phyloP scores from a whole-genome alignment of 2,797 vertebrate genomes.

The Okamejei kenojei region DNA sequence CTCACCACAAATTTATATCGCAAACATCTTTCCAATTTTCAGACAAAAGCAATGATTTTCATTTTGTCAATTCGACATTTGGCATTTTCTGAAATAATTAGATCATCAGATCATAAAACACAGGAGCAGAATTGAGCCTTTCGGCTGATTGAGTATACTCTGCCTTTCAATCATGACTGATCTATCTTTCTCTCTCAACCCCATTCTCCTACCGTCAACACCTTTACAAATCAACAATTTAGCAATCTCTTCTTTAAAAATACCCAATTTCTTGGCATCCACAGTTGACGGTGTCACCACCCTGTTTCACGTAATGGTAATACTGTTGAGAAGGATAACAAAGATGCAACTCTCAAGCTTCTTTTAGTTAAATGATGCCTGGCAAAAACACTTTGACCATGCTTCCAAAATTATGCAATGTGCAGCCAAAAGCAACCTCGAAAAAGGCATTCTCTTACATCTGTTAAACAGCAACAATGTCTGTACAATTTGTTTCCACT shows the following conservation, averaged over 20 bases:
- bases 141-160: too few species aligned
- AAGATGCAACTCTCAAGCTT: background rate
- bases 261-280: too few species aligned
- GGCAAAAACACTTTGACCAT: background rate
- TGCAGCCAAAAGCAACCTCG: background rate
- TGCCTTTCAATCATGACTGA: too few species aligned
- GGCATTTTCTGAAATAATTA: background rate
- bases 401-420: background rate
- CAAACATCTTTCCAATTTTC: background rate
- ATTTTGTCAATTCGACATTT: background rate
- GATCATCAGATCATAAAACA: too few species aligned
- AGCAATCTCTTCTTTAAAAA: too few species aligned
- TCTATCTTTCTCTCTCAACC: too few species aligned
- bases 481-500: background rate
- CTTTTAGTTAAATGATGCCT: background rate
- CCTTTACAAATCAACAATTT: too few species aligned
- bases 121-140: too few species aligned
- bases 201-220: too few species aligned
- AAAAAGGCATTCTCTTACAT: background rate
- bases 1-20: background rate
- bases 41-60: background rate
- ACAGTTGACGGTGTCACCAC: too few species aligned
- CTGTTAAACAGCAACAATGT: background rate
- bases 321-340: background rate
- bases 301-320: background rate